phyloP scores from a whole-genome alignment of 64 coral and sea anemone genomes.

The Platygyra sinensis region DNA sequence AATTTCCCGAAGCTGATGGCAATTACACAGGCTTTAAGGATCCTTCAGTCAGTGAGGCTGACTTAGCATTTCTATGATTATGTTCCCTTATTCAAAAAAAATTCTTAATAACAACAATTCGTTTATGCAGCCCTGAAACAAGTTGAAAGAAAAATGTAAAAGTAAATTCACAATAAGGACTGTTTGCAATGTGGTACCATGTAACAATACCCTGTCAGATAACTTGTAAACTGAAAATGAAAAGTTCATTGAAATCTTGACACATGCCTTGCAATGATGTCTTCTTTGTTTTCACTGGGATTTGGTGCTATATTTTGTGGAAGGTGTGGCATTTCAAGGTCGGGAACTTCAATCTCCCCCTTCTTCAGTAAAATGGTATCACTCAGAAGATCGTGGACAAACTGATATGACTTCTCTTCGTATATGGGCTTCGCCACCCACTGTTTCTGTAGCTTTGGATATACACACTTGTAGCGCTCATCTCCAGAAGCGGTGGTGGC shows the following conservation, averaged over 20 bases:
- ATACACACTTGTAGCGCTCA: constrained; percentile 16
- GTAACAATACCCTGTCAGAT: neutral
- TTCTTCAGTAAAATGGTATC: neutral
- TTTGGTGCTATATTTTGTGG: constrained; percentile 14
- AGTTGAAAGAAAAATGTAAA: no score
- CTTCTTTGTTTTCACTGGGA: constrained; percentile 24
- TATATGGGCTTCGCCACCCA: constrained; percentile 50
- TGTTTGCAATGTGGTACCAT: neutral
- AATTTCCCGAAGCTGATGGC: constrained; percentile 36
- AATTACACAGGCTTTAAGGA: constrained; percentile 2
- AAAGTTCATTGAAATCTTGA: neutral
- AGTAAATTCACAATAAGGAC: neutral
- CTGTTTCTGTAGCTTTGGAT: constrained; percentile 7
- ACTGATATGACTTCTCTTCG: constrained; percentile 11
- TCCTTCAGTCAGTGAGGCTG: constrained; percentile 32
- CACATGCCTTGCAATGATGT: constrained; percentile 1
- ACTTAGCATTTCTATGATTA: constrained; percentile 17
- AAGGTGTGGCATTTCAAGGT: constrained; percentile 7
- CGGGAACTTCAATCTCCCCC: neutral
- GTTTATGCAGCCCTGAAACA: no score
- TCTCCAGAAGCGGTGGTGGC: constrained; percentile 25
- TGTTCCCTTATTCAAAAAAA: neutral
- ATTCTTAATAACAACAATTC: neutral
- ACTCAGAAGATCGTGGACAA: constrained; percentile 2
- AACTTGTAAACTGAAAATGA: neutral